phyloP scores from a whole-genome alignment of 1,140 invertebrate species.

The Globodera ellingtonae region DNA sequence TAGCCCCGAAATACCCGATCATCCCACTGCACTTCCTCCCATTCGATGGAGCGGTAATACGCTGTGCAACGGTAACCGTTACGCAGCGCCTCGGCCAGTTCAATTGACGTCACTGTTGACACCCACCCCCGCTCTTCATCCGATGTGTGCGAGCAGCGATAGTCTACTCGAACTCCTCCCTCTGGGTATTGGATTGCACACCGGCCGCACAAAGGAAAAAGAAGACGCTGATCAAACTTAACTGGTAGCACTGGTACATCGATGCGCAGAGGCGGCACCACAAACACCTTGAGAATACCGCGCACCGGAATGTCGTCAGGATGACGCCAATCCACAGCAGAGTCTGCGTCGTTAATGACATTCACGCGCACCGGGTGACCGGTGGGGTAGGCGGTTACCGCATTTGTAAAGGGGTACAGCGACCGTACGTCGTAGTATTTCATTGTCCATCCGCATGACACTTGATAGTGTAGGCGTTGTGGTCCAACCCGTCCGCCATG shows the following conservation, averaged over 20 bases:
- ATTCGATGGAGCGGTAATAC: background rate
- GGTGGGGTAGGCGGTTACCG: background rate
- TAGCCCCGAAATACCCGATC: background rate
- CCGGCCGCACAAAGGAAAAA: background rate
- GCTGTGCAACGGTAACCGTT: background rate
- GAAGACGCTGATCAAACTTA: background rate
- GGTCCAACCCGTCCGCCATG: constrained; percentile 15
- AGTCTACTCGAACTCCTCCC: background rate
- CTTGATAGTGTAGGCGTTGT: background rate
- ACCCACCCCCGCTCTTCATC: constrained; percentile 3
- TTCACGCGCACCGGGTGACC: background rate
- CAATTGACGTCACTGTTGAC: background rate
- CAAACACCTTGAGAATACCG: constrained; percentile 9
- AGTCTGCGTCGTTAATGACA: background rate
- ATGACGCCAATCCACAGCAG: background rate
- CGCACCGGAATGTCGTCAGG: background rate
- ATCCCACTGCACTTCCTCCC: background rate
- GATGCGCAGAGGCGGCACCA: background rate
- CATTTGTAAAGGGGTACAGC: constrained; percentile 3
- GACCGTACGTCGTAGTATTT: background rate
- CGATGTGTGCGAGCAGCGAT: constrained; percentile 3
- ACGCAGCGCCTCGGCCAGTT: constrained; percentile 17
- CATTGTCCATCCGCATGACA: background rate
- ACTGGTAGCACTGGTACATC: too few relatives aligned
- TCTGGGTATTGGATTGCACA: constrained; percentile 4